Conservation (phyloP, 2,113 vertebrate species). For the human (Homo sapiens) region DNA sequence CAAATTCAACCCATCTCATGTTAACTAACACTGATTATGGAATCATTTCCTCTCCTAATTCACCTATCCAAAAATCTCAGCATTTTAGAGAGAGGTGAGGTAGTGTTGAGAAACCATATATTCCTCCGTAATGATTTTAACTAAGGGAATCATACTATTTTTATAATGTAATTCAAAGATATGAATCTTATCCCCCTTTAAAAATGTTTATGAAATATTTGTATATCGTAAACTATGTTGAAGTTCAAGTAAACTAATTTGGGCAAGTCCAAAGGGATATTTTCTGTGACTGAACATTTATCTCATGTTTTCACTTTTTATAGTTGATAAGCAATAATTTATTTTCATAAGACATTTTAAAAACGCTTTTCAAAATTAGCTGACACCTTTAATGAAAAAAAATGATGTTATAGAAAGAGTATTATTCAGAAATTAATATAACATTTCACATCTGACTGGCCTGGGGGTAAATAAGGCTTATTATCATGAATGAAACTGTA, state of each 20-base stretch:
- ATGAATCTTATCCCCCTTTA: neutral
- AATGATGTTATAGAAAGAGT: neutral
- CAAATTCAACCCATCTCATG: neutral
- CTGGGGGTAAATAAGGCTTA: neutral
- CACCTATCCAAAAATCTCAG: neutral
- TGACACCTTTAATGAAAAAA: neutral
- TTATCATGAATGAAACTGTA: neutral
- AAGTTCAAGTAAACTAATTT: neutral
- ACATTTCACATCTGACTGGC: neutral
- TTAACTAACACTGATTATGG: neutral
- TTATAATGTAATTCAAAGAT: neutral
- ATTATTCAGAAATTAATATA: neutral
- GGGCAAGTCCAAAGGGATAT: neutral
- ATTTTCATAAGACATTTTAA: conserved; percentile 32
- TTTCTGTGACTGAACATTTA: neutral
- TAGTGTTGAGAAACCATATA: neutral
- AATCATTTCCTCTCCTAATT: neutral
- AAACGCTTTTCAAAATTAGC: neutral
- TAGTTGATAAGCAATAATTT: neutral
- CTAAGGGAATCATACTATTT: neutral
- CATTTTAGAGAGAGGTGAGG: neutral
- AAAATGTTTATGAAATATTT: conserved; percentile 29
- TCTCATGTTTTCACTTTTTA: conserved; percentile 1
- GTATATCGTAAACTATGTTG: neutral
- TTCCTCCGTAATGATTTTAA: neutral